Base-by-base conservation (phyloP, 2,113 vertebrate genomes). In the Ceyx cyanopectus region DNA sequence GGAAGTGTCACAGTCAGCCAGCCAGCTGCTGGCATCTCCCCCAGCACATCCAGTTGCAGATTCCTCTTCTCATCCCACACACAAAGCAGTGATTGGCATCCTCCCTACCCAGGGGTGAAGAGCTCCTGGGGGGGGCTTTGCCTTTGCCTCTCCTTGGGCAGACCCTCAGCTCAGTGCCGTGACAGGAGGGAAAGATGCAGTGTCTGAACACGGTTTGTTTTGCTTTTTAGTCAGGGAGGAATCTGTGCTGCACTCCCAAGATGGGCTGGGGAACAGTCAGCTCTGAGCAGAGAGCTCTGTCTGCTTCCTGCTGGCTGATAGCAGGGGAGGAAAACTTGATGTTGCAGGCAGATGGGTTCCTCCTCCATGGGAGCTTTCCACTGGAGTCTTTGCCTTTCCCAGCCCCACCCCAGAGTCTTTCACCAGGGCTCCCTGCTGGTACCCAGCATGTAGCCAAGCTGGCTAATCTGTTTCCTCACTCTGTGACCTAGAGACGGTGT, bases 61-160 rank as follows among this genome's bases (percentile, higher is more conserved):
- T 75, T 29, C 27, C 43, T 79, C 48, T 54, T 48, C 46, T 62
- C 3, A 1, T 70, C 60, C 80, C 41, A 14, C 50, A 34, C 13
- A 9, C 29, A 3, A 26, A 29, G 50, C 26, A 22, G 69, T 0
- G 0, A 53, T 54, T 30, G 24, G 37, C 53, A 53, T 18, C 34
- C 34, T 60, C 53, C 56, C 20, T 51, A 16, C 34, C 19, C 24
- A 10, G 0, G 5, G 43, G 24, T 40, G 73, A 58, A 75, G 48
- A 56, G 30, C 50, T 85, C n/a, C 40, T 56, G 6, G 14, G 12
- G 10, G 10, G 13, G 21, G 32, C 40, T 48, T 15, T 34, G 29
- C 46, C 29, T 73, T 91, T 1, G 4, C 27, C 29, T 84, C 11
- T 22, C 41, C 15, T 57, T 34, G 43, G 27, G 12, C 30, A 85